These are phyloP conservation scores for Cerceris rybyensis DNA, from an alignment of 2,888 invertebrate species.

Conservation along the genomic window DNA sequence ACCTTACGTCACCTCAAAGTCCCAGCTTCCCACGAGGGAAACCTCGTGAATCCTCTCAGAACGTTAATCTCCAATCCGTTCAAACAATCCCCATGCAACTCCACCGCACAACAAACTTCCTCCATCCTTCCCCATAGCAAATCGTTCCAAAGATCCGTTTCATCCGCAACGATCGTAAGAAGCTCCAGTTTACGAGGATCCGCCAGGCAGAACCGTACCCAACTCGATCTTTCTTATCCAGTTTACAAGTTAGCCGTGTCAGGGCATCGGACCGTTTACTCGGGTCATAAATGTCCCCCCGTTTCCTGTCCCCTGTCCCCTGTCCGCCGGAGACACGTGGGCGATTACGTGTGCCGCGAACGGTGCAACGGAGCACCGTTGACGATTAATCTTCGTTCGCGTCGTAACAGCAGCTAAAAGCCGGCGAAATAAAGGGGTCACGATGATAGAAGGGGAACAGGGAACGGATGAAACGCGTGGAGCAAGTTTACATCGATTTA, in stretches of 20 bases:
- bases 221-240: neutral
- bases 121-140: neutral
- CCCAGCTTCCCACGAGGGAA: too few relatives aligned
- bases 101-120: neutral
- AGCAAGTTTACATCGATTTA: conserved; percentile 34
- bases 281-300: conserved; percentile 35
- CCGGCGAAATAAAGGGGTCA: conserved; percentile 5
- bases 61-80: too few relatives aligned
- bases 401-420: conserved; percentile 27
- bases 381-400: conserved; percentile 51
- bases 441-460: neutral
- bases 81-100: too few relatives aligned
- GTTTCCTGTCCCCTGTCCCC: conserved; percentile 12
- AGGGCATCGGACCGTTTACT: neutral
- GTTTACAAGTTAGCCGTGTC: neutral
- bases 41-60: too few relatives aligned
- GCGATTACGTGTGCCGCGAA: conserved; percentile 25
- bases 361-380: conserved; percentile 16
- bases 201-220: neutral
- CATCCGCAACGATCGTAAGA: neutral
- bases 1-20: too few relatives aligned
- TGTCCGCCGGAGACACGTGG: conserved; percentile 21
- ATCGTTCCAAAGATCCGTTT: neutral
- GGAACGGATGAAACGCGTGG: neutral
- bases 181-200: neutral